phyloP scores from a whole-genome alignment of 1,140 invertebrate genomes.

The Amyelois transitella region DNA sequence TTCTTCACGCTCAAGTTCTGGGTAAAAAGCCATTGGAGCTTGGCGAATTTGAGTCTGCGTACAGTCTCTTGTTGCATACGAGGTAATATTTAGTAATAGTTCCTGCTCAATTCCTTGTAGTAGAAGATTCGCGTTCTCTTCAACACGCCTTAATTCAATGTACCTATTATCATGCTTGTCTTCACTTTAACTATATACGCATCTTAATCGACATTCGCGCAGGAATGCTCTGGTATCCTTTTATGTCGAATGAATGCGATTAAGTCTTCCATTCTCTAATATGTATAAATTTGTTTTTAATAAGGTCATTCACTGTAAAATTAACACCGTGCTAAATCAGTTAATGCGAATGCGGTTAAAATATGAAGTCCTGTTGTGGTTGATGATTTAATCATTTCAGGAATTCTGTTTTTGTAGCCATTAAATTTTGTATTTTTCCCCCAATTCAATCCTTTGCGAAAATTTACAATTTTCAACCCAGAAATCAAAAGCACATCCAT shows the following conservation, averaged over 20 bases:
- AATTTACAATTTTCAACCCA: too few species aligned
- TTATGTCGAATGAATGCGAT: not conserved
- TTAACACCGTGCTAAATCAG: not conserved
- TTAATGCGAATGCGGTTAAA: not conserved
- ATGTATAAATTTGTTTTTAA: not conserved
- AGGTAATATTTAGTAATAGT: constrained; percentile 27
- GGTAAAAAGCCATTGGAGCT: constrained; percentile 27
- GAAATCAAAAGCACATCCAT: too few species aligned
- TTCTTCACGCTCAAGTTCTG: constrained; percentile 25
- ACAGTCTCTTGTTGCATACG: constrained; percentile 15
- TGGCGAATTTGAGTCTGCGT: constrained; percentile 28
- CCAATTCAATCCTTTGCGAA: too few species aligned
- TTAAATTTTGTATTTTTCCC: not conserved
- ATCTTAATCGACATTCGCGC: not conserved
- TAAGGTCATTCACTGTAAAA: not conserved
- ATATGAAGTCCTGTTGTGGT: not conserved
- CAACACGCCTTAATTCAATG: constrained; percentile 1
- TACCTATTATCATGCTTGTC: constrained; percentile 1
- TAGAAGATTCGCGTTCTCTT: not conserved
- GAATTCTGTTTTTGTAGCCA: not conserved
- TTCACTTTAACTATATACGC: not conserved
- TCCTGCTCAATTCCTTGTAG: constrained; percentile 1
- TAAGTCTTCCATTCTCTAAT: not conserved
- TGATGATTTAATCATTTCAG: not conserved
- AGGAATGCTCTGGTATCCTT: not conserved